Conservation (phyloP, 2,888 invertebrate species). For the Drosophila aldrichi region DNA sequence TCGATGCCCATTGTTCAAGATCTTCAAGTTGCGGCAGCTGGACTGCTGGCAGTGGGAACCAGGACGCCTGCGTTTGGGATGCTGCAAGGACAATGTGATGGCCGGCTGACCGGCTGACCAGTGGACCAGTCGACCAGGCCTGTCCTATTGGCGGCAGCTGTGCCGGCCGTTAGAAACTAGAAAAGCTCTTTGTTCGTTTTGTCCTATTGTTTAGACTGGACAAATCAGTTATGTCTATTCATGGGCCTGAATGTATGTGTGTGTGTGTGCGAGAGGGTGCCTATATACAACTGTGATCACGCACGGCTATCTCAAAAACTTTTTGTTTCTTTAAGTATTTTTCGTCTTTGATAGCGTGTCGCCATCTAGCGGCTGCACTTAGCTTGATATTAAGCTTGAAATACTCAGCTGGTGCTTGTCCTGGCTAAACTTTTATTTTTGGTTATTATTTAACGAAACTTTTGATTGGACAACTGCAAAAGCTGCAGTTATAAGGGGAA, state of each 20-base stretch:
- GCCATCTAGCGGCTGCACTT: slow-evolving; percentile 11
- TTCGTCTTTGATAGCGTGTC: neutral
- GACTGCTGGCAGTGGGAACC: slow-evolving; percentile 14
- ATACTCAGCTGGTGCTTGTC: slow-evolving; percentile 18
- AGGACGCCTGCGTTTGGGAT: slow-evolving; percentile 54
- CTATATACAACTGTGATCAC: neutral
- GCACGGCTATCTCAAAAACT: neutral
- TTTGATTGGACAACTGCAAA: slow-evolving; percentile 1
- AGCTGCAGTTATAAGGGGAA: neutral
- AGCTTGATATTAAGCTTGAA: neutral
- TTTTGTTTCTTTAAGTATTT: neutral
- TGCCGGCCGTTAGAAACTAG: slow-evolving; percentile 46
- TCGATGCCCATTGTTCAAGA: slow-evolving; percentile 47
- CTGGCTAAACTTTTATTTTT: neutral
- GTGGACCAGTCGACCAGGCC: slow-evolving; percentile 45
- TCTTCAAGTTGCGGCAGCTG: slow-evolving; percentile 35
- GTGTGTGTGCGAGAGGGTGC: neutral
- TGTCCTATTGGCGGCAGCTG: slow-evolving; percentile 43
- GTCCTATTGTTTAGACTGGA: slow-evolving; percentile 53
- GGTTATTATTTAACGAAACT: neutral
- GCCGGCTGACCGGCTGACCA: slow-evolving; percentile 30
- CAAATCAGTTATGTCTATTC: slow-evolving; percentile 5
- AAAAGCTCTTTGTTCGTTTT: slow-evolving; percentile 62
- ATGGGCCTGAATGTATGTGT: neutral
- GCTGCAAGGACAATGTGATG: slow-evolving; percentile 53